A percentile compares a stretch with the other conserved stretches of the same genome.
Evolutionary conservation across 2,113 vertebrate species (phyloP).

Genomic region (Pangasianodon gigas): DNA sequence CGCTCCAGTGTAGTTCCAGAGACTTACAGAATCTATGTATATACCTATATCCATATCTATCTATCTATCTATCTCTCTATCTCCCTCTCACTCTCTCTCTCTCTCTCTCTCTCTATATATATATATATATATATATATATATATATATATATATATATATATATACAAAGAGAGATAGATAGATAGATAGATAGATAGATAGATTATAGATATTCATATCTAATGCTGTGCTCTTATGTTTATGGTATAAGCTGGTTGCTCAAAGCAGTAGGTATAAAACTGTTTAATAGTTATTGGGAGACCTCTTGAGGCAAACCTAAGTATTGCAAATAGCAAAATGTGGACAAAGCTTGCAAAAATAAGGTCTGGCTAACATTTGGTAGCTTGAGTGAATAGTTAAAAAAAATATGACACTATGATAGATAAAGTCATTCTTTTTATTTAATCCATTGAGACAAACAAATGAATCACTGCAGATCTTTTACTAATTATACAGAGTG

Average conservation of each 20-base stretch:
- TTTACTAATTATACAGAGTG: background rate
- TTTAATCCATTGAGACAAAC: background rate
- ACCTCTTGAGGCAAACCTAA: constrained; percentile 15
- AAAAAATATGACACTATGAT: background rate
- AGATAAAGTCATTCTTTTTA: background rate
- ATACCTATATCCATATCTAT: no score
- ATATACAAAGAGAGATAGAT: background rate
- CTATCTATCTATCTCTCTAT: no score
- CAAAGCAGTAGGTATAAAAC: background rate
- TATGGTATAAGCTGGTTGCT: background rate
- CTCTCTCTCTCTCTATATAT: no score
- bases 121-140: no score
- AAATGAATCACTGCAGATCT: background rate
- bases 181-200: background rate
- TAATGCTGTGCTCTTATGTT: background rate
- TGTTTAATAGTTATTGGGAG: background rate
- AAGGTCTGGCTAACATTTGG: background rate
- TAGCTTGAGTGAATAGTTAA: background rate
- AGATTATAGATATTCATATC: background rate
- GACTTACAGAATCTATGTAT: no score
- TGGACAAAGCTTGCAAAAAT: background rate
- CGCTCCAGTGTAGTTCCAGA: no score
- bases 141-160: no score
- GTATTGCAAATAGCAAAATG: background rate
- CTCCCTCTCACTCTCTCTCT: no score